Base-by-base conservation (phyloP, 2,113 vertebrate genomes). In the Xiphophorus couchianus region DNA sequence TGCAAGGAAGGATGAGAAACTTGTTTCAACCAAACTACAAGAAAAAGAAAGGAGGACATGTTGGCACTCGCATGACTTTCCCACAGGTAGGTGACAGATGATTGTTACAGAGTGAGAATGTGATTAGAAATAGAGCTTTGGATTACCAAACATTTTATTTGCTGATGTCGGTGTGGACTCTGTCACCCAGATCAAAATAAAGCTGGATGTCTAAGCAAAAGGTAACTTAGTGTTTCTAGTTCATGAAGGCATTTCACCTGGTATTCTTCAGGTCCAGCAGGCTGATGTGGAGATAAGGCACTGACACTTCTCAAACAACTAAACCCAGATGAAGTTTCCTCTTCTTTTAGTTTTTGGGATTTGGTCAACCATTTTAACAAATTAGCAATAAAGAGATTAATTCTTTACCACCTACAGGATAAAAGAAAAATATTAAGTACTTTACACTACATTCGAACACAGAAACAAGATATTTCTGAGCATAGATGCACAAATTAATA, bases 1-100 rank as follows among this genome's bases (percentile, higher is more conserved):
- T 3, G 39, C 25, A 29, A 27, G 29, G 66, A 63, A 28, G 5
- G n/a, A 73, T 30, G n/a, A 9, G 11, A n/a, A 51, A 39, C 27
- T 30, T 42, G 60, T 79, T 81, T 69, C 39, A 37, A 14, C 19
- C 1, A 1, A 73, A 74, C 15, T 4, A 51, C 61, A 29, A 44
- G 35, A 62, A 13, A 48, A 71, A 25, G 42, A 69, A 67, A 64
- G 64, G 42, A 75, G 73, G 72, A 74, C 69, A 85, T 85, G 86
- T 71, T 82, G 65, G 76, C 44, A 77, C 74, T 66, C 51, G 80
- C 30, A 39, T 75, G 66, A 77, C 51, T 28, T 42, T 66, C 60
- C 78, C 70, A 69, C 87, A 86, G 90, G 90, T 93, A 89, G 44
- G 88, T 67, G 62, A 79, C 19, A 29, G 30, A 25, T 17, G 5